Base-by-base conservation (phyloP, 2,888 invertebrate genomes). In the Embidobia sp. region DNA sequence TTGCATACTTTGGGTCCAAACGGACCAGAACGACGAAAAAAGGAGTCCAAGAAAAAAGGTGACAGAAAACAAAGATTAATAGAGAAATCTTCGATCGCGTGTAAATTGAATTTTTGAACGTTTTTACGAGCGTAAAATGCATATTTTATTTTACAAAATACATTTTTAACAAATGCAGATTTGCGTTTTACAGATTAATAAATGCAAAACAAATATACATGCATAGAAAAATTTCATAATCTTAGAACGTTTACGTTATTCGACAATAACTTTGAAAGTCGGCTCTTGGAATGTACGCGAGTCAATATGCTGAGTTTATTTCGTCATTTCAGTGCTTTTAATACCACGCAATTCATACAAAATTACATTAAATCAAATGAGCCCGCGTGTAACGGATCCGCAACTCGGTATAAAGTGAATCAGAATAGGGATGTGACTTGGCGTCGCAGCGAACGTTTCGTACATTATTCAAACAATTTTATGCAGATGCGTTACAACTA, bases 21-120 rank as follows among this genome's bases (percentile, higher is more conserved):
- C 49, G 33, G 33, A 40, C 26, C 22, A 1, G 11, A 2, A 10
- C 0, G 11, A 22, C 7, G 7, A 55, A 59, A 64, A 57, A 70
- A 44, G 51, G 31, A 40, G 59, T 44, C 44, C 16, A n/a, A n/a
- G n/a, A n/a, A n/a, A n/a, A n/a, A n/a, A n/a, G n/a, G n/a, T n/a
- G n/a, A n/a, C n/a, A n/a, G 48, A 69, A 40, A 67, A 59, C 42
- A 51, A 44, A 31, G 59, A 70, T 70, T 70, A 51, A 59, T 69
- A 42, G 49, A 31, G 13, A n/a, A n/a, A 27, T 29, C 44, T 55
- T 55, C 8, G 33, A 13, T 5, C 11, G 26, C 33, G 59, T 59
- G 49, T 22, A 67, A 57, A 67, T 55, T 57, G 11, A 49, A 59
- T 48, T 67, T 57, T 22, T 22, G 6, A 29, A 22, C 4, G 2